Evolutionary conservation across 2,113 vertebrate genomes (phyloP), one percentile per base, ranked within the genome.

Genomic region (Carassius gibelio): DNA sequence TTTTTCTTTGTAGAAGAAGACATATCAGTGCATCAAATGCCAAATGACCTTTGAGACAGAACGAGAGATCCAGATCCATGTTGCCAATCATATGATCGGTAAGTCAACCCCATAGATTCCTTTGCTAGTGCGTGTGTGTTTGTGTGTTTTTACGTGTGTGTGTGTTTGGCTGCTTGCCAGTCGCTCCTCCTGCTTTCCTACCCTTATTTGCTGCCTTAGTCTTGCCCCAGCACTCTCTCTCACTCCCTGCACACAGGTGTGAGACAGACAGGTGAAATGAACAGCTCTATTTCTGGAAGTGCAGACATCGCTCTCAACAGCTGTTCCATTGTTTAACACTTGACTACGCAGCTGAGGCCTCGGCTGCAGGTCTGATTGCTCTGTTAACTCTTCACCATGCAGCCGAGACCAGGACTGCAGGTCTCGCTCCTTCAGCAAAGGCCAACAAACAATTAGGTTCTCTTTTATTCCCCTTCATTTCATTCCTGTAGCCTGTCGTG

Each of bases 21-120:
- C 97, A 80, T 99, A 99, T 94, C 97, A 99, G 89, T 99, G 98
- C 96, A 99, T 99, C 95, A 99, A 99, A 96, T 99, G 97, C 96
- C 98, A 99, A 96, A 99, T 99, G 98, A 99, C 98, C 87, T 99
- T 99, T 91, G 98, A 99, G 95, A 99, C 96, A 0, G 98, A 99
- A 89, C 91, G 98, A 86, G 98, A 99, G 94, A 99, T 99, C 93
- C 98, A 99, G 93, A 99, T 99, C 91, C 98, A 99, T 15, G 98
- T 99, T 52, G 98, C 98, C 89, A 99, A 99, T 93, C 98, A 99
- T 93, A 99, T 99, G 98, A 99, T 99, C 88, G 98, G 98, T 99
- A 95, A 97, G 97, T 95, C 75, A 64, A 38, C 45, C 21, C 48
- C 83, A 80, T 75, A 62, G 79, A 57, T 86, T 86, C 34, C 3